phyloP scores from a whole-genome alignment of 2,888 invertebrate species.

The Diadromus collaris region DNA sequence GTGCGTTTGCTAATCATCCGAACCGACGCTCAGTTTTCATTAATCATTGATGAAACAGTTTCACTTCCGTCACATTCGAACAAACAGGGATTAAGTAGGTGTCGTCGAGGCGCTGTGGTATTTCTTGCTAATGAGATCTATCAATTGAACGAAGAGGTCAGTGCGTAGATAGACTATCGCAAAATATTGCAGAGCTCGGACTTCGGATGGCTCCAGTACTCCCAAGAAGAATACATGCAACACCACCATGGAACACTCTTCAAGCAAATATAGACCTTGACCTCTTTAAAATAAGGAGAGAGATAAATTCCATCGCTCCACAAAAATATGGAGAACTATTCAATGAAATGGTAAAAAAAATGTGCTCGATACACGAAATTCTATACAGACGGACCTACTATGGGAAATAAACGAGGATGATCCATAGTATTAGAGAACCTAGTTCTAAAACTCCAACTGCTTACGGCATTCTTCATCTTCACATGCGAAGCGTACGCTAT shows the following conservation, averaged over 20 bases:
- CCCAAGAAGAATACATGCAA: not conserved
- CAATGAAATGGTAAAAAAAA: not conserved
- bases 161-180: no score
- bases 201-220: not conserved
- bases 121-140: no score
- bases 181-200: not conserved
- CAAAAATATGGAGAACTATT: not conserved
- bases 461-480: constrained; percentile 3
- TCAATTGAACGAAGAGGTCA: no score
- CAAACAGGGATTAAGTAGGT: no score
- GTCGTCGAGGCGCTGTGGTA: no score
- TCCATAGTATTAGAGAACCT: not conserved
- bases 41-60: no score
- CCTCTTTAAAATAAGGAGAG: not conserved
- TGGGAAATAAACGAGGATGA: not conserved
- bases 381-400: not conserved
- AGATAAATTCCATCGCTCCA: not conserved
- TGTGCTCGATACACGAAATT: not conserved
- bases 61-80: no score
- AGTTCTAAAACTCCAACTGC: not conserved
- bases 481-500: constrained; percentile 18
- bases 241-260: not conserved
- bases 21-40: no score
- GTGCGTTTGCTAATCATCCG: no score
- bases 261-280: not conserved